phyloP scores from a whole-genome alignment of 2,797 vertebrate species.

The Psittacula echo region DNA sequence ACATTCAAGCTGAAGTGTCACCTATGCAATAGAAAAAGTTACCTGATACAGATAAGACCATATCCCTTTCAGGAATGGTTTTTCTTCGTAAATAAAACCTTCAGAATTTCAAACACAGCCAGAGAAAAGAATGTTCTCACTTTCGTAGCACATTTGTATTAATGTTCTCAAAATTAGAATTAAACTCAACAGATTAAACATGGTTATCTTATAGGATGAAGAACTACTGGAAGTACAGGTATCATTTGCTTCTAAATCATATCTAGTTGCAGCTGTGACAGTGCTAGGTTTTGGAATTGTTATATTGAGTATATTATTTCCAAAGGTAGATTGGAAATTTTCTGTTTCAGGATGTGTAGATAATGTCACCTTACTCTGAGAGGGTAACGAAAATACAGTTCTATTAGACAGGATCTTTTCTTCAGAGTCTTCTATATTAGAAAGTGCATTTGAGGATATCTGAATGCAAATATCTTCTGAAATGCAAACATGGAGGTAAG shows the following conservation, averaged over 20 bases:
- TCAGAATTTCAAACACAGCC: not conserved
- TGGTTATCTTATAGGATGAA: not conserved
- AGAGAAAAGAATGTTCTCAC: not conserved
- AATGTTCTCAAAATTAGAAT: conserved; percentile 19
- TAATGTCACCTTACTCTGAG: conserved; percentile 33
- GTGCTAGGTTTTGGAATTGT: not conserved
- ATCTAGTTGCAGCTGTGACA: not conserved
- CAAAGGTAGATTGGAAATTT: not conserved
- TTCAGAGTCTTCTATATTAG: not conserved
- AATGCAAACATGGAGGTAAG: conserved; percentile 57
- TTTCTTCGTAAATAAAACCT: not conserved
- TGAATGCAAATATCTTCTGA: conserved; percentile 69
- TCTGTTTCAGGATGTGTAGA: not conserved
- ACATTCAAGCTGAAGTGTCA: conserved; percentile 10
- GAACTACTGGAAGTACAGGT: conserved; percentile 12
- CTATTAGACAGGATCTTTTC: not conserved
- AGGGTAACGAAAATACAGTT: not conserved
- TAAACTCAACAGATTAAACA: not conserved
- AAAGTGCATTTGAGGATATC: not conserved
- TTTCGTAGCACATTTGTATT: not conserved
- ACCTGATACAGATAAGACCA: conserved; percentile 26
- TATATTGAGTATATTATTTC: not conserved
- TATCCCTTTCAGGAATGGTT: not conserved
- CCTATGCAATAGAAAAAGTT: not conserved
- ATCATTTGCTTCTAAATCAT: conserved; percentile 14